These are phyloP conservation scores for Xiphias gladius DNA, from an alignment of 2,113 vertebrate species.

Conservation along the genomic window DNA sequence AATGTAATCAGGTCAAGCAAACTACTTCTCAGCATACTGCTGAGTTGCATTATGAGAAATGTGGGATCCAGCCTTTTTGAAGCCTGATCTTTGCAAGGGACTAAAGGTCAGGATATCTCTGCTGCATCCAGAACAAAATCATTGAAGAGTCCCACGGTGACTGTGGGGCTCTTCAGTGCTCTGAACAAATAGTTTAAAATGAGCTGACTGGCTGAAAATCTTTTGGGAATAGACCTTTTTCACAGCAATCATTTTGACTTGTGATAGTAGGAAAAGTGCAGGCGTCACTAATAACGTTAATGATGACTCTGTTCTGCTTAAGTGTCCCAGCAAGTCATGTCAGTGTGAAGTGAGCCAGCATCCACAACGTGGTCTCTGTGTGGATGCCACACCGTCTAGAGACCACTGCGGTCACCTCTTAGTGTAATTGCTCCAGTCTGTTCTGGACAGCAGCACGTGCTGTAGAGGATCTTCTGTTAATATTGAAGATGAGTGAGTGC, in stretches of 20 bases:
- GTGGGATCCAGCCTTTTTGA: not conserved
- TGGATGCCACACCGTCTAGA: not conserved
- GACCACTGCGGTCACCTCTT: conserved; percentile 38
- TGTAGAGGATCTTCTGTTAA: conserved; percentile 3
- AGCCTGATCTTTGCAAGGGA: not conserved
- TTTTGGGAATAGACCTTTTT: too few species aligned
- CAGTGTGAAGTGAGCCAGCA: not conserved
- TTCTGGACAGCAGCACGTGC: not conserved
- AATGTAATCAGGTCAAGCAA: too few species aligned
- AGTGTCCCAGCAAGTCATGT: not conserved
- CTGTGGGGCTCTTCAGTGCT: too few species aligned
- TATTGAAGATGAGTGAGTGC: conserved; percentile 7
- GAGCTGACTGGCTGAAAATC: too few species aligned
- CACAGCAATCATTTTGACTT: too few species aligned
- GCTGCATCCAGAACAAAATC: too few species aligned
- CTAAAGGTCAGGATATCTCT: not conserved
- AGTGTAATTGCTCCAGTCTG: conserved; percentile 21
- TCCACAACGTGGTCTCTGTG: not conserved
- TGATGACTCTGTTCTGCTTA: too few species aligned
- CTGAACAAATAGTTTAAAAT: too few species aligned
- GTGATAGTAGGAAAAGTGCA: too few species aligned
- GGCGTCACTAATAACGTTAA: too few species aligned
- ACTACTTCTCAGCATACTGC: too few species aligned
- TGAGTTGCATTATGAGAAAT: not conserved
- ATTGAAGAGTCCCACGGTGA: too few species aligned